Evolutionary conservation across 2,113 vertebrate species (phyloP).

Genomic region (Channa argus): DNA sequence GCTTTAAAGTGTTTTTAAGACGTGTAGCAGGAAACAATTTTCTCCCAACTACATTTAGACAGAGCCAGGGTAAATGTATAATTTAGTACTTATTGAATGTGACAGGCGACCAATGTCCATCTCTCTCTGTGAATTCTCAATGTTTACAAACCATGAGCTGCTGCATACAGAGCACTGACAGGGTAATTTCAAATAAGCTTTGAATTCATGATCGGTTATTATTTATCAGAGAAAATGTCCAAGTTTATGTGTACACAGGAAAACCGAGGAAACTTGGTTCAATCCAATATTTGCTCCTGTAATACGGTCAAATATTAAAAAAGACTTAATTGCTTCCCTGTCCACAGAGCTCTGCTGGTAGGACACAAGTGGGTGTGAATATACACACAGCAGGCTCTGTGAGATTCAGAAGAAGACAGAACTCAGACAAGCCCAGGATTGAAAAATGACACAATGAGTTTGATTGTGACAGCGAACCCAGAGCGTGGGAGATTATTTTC

Average conservation of each 20-base stretch:
- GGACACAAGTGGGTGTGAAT: conserved; percentile 38
- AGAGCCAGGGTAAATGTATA: conserved; percentile 54
- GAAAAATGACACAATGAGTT: conserved; percentile 78
- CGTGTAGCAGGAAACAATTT: conserved; percentile 54
- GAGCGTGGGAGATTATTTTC: conserved; percentile 71
- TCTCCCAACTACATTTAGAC: conserved; percentile 29
- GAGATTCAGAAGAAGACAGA: conserved; percentile 51
- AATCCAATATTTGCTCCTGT: conserved; percentile 77
- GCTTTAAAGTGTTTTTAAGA: conserved; percentile 38
- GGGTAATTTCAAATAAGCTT: conserved; percentile 62
- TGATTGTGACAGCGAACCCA: conserved; percentile 75
- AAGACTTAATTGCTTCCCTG: conserved; percentile 74
- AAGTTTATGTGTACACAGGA: conserved; percentile 44
- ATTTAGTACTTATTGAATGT: conserved; percentile 57
- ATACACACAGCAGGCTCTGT: conserved; percentile 72
- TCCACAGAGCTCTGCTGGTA: conserved; percentile 66
- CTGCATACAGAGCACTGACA: conserved; percentile 60
- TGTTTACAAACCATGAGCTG: conserved; percentile 66
- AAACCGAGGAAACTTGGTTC: conserved; percentile 72
- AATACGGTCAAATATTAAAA: conserved; percentile 80
- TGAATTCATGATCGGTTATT: conserved; percentile 68
- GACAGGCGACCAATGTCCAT: conserved; percentile 60
- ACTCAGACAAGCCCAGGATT: conserved; percentile 68
- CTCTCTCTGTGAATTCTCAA: conserved; percentile 56
- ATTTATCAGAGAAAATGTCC: conserved; percentile 71